A percentile compares a stretch with the other conserved stretches of the same genome.
Evolutionary conservation across 2,888 invertebrate species (phyloP).

Genomic region (Hanleya hanleyi): DNA sequence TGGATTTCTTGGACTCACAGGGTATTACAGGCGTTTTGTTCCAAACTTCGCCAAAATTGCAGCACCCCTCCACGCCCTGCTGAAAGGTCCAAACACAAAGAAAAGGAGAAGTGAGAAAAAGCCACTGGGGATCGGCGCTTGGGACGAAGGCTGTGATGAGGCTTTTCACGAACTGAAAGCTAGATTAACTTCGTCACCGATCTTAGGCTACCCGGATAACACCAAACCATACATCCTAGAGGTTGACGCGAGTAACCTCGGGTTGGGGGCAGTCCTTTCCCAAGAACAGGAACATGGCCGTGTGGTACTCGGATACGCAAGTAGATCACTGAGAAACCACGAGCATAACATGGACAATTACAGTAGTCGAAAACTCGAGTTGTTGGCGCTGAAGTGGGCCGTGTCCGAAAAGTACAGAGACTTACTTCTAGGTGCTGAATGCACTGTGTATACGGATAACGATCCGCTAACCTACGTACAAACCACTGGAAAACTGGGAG

Average conservation of each 20-base stretch:
- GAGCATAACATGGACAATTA: constrained; percentile 40
- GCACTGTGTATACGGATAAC: constrained; percentile 32
- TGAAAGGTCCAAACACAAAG: constrained; percentile 9
- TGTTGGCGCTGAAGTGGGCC: constrained; percentile 42
- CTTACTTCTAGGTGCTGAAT: constrained; percentile 29
- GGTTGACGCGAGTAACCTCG: constrained; percentile 34
- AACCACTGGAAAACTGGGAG: too few species aligned
- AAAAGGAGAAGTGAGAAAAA: constrained; percentile 1
- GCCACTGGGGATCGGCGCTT: constrained; percentile 4
- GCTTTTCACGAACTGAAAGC: constrained; percentile 32
- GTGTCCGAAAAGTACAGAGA: constrained; percentile 37
- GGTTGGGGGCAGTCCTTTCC: constrained; percentile 39
- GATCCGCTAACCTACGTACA: too few species aligned
- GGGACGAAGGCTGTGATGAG: constrained; percentile 20
- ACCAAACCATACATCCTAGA: constrained; percentile 36
- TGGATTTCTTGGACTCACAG: constrained; percentile 35
- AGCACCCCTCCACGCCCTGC: constrained; percentile 11
- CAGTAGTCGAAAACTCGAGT: constrained; percentile 39
- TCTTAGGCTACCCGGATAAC: constrained; percentile 44
- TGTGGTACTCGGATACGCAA: constrained; percentile 39
- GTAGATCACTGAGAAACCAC: constrained; percentile 27
- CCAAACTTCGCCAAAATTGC: constrained; percentile 30
- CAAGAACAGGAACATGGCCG: constrained; percentile 32
- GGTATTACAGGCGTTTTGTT: too few species aligned
- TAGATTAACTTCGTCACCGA: constrained; percentile 27